Evolutionary conservation across 2,113 vertebrate species (phyloP).

Genomic region (Megaceryle torquata): DNA sequence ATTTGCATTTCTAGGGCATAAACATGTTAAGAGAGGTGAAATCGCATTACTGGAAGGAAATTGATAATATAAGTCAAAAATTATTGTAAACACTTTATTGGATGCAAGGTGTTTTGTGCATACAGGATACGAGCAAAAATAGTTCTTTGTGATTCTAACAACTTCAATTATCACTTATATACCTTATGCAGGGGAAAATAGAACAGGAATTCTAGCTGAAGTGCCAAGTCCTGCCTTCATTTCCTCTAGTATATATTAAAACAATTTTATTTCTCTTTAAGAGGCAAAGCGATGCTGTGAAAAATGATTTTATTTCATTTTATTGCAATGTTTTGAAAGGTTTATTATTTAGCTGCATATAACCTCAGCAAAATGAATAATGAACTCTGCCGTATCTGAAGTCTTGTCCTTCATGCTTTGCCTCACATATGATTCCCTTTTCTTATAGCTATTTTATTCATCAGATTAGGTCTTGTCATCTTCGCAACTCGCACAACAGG

Average conservation of each 20-base stretch:
- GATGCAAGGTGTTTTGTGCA: neutral
- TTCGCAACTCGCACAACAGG: conserved; percentile 30
- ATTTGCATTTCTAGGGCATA: neutral
- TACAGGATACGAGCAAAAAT: neutral
- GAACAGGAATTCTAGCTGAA: neutral
- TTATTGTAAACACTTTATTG: neutral
- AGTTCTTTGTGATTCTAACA: neutral
- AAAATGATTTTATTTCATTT: conserved; percentile 40
- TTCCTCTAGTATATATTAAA: neutral
- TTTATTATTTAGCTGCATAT: neutral
- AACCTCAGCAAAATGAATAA: conserved; percentile 30
- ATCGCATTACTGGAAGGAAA: neutral
- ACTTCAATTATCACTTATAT: neutral
- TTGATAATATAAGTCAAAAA: neutral
- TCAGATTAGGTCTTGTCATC: conserved; percentile 48
- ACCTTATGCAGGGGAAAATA: neutral
- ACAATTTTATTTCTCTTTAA: neutral
- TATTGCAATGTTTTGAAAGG: neutral
- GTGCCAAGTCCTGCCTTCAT: neutral
- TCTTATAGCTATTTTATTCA: conserved; percentile 23
- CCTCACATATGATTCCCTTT: conserved; percentile 15
- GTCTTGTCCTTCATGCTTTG: conserved; percentile 54
- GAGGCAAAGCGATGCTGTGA: conserved; percentile 20
- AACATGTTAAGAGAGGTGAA: neutral
- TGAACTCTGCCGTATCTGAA: neutral